phyloP scores from a whole-genome alignment of 2,797 vertebrate genomes.

The Megalops cyprinoides region DNA sequence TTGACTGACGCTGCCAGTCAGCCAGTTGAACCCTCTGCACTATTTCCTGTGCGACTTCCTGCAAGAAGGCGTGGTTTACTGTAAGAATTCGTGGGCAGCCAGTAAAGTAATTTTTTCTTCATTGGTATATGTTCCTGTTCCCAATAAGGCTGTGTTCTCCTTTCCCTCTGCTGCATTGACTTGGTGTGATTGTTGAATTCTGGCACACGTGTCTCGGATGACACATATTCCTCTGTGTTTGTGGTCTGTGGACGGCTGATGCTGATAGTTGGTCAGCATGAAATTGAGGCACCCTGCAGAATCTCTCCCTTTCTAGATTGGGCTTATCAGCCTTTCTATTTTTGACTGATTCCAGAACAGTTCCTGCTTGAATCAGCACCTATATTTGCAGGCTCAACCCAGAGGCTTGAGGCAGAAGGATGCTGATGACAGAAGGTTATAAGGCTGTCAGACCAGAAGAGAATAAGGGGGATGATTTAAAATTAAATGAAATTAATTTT shows the following conservation, averaged over 20 bases:
- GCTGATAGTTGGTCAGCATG: not conserved
- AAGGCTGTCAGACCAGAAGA: not conserved
- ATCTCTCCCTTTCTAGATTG: not conserved
- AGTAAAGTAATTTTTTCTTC: not conserved
- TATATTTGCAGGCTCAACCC: not conserved
- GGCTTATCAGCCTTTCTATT: not conserved
- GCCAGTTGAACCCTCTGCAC: not conserved
- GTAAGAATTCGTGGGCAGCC: not conserved
- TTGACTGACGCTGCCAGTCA: not conserved
- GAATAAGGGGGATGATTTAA: no score
- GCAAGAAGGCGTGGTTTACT: not conserved
- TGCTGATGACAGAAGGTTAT: not conserved
- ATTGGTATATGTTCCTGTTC: no score
- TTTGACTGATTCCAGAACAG: not conserved
- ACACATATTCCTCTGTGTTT: not conserved
- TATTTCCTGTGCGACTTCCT: not conserved
- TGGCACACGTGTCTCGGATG: not conserved
- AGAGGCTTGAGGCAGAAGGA: not conserved
- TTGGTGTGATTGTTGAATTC: not conserved
- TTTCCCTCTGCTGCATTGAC: not conserved
- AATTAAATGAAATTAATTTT: no score
- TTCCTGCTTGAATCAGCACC: not conserved
- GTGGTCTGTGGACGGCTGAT: not conserved
- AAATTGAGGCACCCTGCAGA: not conserved
- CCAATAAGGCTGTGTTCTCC: not conserved